These are phyloP conservation scores for Polyergus mexicanus DNA, from an alignment of 1,140 invertebrate species.

Conservation along the genomic window DNA sequence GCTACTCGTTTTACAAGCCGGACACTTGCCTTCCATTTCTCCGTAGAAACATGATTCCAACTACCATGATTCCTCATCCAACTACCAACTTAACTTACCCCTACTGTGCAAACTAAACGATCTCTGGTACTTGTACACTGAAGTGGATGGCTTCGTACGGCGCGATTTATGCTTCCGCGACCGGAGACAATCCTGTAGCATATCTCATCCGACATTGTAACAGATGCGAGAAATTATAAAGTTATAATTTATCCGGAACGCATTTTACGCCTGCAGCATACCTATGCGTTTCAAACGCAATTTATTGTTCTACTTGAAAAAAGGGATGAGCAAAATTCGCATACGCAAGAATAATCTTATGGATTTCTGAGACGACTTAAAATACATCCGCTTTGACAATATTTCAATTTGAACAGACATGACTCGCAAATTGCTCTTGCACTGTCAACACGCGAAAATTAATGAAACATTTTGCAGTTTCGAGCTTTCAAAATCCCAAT, in stretches of 20 bases:
- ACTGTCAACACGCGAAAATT: background rate
- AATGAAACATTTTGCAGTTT: background rate
- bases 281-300: background rate
- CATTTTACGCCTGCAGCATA: background rate
- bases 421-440: background rate
- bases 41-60: conserved; percentile 25
- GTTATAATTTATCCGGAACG: conserved; percentile 44
- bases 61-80: background rate
- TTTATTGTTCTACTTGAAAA: conserved; percentile 18
- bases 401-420: background rate
- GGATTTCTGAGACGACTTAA: background rate
- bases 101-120: conserved; percentile 19
- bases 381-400: background rate
- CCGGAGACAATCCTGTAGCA: conserved; percentile 38
- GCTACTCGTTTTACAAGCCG: background rate
- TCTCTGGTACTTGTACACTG: conserved; percentile 20
- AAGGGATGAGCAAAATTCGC: background rate
- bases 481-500: background rate
- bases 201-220: conserved; percentile 53
- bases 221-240: conserved; percentile 48
- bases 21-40: background rate
- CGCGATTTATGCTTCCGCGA: conserved; percentile 56
- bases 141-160: background rate
- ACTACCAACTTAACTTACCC: conserved; percentile 28
- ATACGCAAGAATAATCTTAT: background rate